phyloP scores from a whole-genome alignment of 2,797 vertebrate species.

The Myiotriccus ornatus region DNA sequence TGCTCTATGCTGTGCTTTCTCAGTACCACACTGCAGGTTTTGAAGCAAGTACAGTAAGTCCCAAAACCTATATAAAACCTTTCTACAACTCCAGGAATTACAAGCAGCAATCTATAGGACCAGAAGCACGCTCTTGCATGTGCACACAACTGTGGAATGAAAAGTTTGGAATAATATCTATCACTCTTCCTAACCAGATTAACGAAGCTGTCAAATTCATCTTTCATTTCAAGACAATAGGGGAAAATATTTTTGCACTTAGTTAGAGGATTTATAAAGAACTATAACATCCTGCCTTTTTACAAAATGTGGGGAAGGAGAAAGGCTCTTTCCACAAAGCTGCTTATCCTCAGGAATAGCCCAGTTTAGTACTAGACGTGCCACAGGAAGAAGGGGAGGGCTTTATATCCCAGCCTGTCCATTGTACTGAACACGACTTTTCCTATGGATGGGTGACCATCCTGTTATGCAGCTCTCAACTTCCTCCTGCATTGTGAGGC shows the following conservation, averaged over 20 bases:
- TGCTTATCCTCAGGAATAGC: slow-evolving; percentile 49
- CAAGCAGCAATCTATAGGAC: background rate
- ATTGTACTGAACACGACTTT: slow-evolving; percentile 55
- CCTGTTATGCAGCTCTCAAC: slow-evolving; percentile 57
- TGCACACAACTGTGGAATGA: background rate
- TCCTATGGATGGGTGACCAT: slow-evolving; percentile 65
- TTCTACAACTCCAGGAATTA: background rate
- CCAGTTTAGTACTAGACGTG: slow-evolving; percentile 5
- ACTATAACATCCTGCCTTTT: slow-evolving; percentile 62
- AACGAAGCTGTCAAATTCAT: slow-evolving; percentile 22
- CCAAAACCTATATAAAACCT: background rate
- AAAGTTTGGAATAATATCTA: background rate
- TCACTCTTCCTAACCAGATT: background rate
- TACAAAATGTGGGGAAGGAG: slow-evolving; percentile 17
- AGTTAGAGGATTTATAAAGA: slow-evolving; percentile 21
- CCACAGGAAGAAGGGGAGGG: slow-evolving; percentile 60
- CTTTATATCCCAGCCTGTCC: slow-evolving; percentile 25
- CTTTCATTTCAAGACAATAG: slow-evolving; percentile 22
- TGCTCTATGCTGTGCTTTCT: background rate
- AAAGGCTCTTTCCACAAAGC: slow-evolving; percentile 25
- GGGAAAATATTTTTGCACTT: slow-evolving; percentile 40
- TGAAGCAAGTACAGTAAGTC: background rate
- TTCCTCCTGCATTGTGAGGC: slow-evolving; percentile 65
- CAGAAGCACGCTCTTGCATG: background rate
- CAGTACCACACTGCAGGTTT: background rate